Percentiles rank a stretch among this genome's conserved stretches.
phyloP scores from a whole-genome alignment of 1,140 invertebrate genomes.

The Habropoda laboriosa region DNA sequence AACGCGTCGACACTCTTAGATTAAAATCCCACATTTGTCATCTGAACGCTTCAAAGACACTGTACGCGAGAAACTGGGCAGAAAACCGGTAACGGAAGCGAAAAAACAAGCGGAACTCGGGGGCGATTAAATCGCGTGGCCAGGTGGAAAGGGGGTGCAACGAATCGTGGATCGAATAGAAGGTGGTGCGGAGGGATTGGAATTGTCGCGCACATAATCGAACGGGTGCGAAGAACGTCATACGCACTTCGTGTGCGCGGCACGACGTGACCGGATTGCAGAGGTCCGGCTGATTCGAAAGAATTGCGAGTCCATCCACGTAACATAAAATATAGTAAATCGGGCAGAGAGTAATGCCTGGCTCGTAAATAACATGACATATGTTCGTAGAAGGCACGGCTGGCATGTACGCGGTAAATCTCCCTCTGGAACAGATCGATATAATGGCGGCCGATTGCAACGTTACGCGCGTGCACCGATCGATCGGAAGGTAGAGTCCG shows the following conservation, averaged over 20 bases:
- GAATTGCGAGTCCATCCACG: conserved; percentile 75
- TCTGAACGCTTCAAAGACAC: too few relatives aligned
- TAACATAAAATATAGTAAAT: conserved; percentile 78
- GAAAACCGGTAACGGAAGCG: too few relatives aligned
- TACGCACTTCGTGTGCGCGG: conserved; percentile 22
- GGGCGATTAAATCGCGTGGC: conserved; percentile 36
- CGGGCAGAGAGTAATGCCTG: conserved; percentile 77
- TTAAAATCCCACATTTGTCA: too few relatives aligned
- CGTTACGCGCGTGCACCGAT: conserved; percentile 57
- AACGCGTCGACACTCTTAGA: too few relatives aligned
- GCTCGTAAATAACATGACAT: conserved; percentile 80
- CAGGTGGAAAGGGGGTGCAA: too few relatives aligned
- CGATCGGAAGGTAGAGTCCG: conserved; percentile 44
- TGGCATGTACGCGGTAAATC: conserved; percentile 77
- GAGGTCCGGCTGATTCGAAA: conserved; percentile 63
- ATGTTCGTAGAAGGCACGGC: conserved; percentile 76
- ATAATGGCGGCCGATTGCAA: conserved; percentile 66
- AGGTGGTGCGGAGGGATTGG: neutral
- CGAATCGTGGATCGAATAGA: neutral
- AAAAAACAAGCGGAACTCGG: neutral
- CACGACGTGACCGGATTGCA: conserved; percentile 57
- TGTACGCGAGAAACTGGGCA: too few relatives aligned
- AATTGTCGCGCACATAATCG: conserved; percentile 5
- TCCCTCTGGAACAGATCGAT: conserved; percentile 72
- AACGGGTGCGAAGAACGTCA: conserved; percentile 20